Evolutionary conservation across 2,888 invertebrate species (phyloP).

Genomic region (Ormyrus rosae): DNA sequence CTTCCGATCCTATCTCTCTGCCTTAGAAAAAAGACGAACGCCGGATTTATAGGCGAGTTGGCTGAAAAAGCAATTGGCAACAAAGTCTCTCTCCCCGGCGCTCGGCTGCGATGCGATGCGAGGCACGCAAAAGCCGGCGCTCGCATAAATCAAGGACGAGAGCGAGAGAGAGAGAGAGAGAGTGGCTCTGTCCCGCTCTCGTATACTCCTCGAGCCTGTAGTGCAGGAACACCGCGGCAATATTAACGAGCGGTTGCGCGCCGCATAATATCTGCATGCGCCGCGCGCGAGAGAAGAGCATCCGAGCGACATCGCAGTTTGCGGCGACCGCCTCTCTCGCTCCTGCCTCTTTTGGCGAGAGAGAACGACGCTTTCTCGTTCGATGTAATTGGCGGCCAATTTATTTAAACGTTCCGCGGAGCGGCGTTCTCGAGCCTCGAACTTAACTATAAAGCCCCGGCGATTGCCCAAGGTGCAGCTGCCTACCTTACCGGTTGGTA

Average conservation of each 20-base stretch:
- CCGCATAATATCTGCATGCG: conserved; percentile 57
- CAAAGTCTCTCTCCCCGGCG: background rate
- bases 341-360: background rate
- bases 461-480: conserved; percentile 46
- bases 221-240: conserved; percentile 51
- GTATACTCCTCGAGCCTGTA: background rate
- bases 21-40: background rate
- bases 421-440: background rate
- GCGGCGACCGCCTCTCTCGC: conserved; percentile 55
- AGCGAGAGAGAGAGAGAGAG: conserved; percentile 24
- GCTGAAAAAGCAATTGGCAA: background rate
- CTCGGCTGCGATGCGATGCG: conserved; percentile 2
- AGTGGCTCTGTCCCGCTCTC: no score
- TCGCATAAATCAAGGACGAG: conserved; percentile 60
- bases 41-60: conserved; percentile 12
- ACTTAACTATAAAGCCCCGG: conserved; percentile 4
- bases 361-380: conserved; percentile 45
- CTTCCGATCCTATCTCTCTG: background rate
- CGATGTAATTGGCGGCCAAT: conserved; percentile 66
- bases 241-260: conserved; percentile 57
- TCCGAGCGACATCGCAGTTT: conserved; percentile 31
- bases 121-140: conserved; percentile 48
- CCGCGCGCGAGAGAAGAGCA: conserved; percentile 10
- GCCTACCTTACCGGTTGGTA: conserved; percentile 73
- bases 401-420: conserved; percentile 63